Evolutionary conservation across 2,888 invertebrate species (phyloP).

Genomic region (Oxyteleia sp.): DNA sequence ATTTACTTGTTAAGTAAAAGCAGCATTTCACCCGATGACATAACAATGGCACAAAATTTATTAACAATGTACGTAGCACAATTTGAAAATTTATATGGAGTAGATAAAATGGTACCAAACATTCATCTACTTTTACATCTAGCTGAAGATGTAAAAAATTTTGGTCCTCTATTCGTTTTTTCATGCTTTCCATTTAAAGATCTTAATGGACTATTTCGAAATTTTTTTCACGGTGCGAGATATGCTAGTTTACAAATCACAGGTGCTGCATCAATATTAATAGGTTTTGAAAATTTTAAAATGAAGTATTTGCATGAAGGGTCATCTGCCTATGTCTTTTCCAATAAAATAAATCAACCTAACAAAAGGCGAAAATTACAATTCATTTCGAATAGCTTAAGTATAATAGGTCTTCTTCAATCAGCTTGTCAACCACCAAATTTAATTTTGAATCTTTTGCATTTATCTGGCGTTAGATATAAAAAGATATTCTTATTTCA

Average conservation of each 20-base stretch:
- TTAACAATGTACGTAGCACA: conserved; percentile 57
- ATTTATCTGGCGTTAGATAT: neutral
- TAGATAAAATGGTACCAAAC: conserved; percentile 16
- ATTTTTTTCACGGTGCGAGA: neutral
- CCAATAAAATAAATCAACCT: neutral
- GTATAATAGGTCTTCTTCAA: neutral
- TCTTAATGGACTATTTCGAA: conserved; percentile 1
- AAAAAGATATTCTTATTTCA: neutral
- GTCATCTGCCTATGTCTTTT: neutral
- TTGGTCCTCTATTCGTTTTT: too few species aligned
- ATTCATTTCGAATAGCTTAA: neutral
- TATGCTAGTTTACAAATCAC: conserved; percentile 3
- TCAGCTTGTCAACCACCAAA: neutral
- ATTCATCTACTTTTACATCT: conserved; percentile 9
- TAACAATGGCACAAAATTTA: neutral
- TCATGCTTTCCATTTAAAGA: conserved; percentile 9
- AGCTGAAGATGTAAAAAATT: neutral
- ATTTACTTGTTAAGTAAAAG: neutral
- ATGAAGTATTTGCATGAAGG: neutral
- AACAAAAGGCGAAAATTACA: neutral
- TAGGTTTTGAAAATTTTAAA: conserved; percentile 11
- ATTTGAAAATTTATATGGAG: conserved; percentile 71
- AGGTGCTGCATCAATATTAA: neutral
- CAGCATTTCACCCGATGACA: conserved; percentile 2
- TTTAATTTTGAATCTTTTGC: neutral